phyloP scores from a whole-genome alignment of 2,888 invertebrate species.

The Xanthia togata region DNA sequence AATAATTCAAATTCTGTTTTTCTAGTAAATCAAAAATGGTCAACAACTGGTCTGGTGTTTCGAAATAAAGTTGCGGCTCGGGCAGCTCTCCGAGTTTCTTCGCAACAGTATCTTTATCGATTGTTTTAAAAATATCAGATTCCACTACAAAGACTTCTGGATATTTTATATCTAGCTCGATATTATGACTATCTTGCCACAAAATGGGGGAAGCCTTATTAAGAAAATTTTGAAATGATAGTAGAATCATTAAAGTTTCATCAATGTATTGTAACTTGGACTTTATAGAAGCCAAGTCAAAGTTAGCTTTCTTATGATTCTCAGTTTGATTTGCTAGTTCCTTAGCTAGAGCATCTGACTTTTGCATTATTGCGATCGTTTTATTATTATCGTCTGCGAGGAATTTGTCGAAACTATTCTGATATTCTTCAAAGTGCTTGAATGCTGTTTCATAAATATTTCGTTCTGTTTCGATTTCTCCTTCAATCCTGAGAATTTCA shows the following conservation, averaged over 20 bases:
- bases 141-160: slow-evolving; percentile 79
- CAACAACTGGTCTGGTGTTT: slow-evolving; percentile 81
- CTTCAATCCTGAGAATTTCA: slow-evolving; percentile 84
- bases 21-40: slow-evolving; percentile 81
- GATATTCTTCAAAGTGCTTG: slow-evolving; percentile 84
- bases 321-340: slow-evolving; percentile 82
- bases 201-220: slow-evolving; percentile 84
- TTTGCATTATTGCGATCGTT: slow-evolving; percentile 86
- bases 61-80: slow-evolving; percentile 82
- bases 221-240: slow-evolving; percentile 86
- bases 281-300: slow-evolving; percentile 83
- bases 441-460: slow-evolving; percentile 80
- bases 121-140: slow-evolving; percentile 79
- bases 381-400: slow-evolving; percentile 86
- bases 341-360: slow-evolving; percentile 83
- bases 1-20: slow-evolving; percentile 87
- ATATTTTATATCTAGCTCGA: slow-evolving; percentile 74
- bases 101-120: slow-evolving; percentile 74
- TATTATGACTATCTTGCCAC: slow-evolving; percentile 82
- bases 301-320: slow-evolving; percentile 82
- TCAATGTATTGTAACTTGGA: slow-evolving; percentile 86
- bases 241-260: slow-evolving; percentile 83
- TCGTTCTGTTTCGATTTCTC: slow-evolving; percentile 83
- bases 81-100: slow-evolving; percentile 76
- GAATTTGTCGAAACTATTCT: slow-evolving; percentile 87